Evolutionary conservation across 2,113 vertebrate species (phyloP), one percentile per base, ranked within the genome.

Genomic region (Nestor notabilis): DNA sequence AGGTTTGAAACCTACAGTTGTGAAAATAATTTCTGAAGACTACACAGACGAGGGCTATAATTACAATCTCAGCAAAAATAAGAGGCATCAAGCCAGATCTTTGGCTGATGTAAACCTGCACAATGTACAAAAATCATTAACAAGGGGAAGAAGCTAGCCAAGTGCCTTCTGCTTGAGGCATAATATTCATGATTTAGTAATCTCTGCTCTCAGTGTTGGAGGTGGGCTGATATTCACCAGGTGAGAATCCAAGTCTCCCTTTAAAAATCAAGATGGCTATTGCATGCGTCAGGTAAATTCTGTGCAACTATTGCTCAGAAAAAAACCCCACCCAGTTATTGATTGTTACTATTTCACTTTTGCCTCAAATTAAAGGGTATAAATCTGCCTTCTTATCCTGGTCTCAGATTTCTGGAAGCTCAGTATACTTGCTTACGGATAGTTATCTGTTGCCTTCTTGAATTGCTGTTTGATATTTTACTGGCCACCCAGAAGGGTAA

Each of bases 51-150:
- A 86, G n/a, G 39, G 44, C 44, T 95, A 17, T 90, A 79, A 84
- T 81, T 94, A 96, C 85, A 76, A 29, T 83, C 79, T 90, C 93
- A 92, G 89, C 91, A 95, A 86, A 95, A 89, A 72, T 31, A 95
- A 44, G 56, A 91, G 93, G 52, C 60, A 79, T 74, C 41, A 70
- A 65, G 95, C 79, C 93, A 97, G 88, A 46, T 18, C 70, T 90
- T 86, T 58, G 70, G 31, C 70, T 95, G 76, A 90, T 50, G 82
- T 87, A 97, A 97, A 91, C 63, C 87, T 94, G 80, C 55, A 95
- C 81, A 71, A 87, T 77, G 87, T 94, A 89, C 61, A 93, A 74
- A 96, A 95, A 74, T 81, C 86, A 95, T 96, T 93, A 95, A 71
- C 86, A 44, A 39, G 68, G 76, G 31, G 79, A 93, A 94, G 72